phyloP scores from a whole-genome alignment of 2,797 vertebrate species.

The Lophius americanus region DNA sequence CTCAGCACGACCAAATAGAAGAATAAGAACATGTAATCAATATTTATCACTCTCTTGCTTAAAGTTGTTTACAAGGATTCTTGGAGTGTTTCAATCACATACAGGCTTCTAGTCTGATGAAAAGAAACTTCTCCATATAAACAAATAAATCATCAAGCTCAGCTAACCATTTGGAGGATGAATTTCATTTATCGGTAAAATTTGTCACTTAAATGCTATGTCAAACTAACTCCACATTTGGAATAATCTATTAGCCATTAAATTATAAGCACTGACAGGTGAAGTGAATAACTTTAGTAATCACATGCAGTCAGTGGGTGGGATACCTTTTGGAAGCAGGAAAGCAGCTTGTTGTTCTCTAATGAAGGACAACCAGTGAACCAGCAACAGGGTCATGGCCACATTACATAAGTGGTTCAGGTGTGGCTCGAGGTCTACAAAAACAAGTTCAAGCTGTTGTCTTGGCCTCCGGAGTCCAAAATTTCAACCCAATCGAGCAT shows the following conservation, averaged over 20 bases:
- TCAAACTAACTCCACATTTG: slow-evolving; percentile 19
- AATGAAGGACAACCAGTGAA: too few species aligned
- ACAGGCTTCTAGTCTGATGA: slow-evolving; percentile 16
- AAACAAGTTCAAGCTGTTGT: too few species aligned
- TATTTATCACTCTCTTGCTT: slow-evolving; percentile 26
- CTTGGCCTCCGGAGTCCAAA: too few species aligned
- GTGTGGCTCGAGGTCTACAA: not conserved
- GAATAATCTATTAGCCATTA: not conserved
- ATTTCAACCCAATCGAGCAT: too few species aligned
- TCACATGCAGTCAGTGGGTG: too few species aligned
- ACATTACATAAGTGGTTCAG: not conserved
- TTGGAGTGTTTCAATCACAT: slow-evolving; percentile 30
- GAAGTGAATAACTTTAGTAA: too few species aligned
- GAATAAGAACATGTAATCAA: too few species aligned
- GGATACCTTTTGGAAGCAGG: too few species aligned
- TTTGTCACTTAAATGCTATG: slow-evolving; percentile 7
- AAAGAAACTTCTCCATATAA: slow-evolving; percentile 23
- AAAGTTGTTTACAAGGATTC: slow-evolving; percentile 17
- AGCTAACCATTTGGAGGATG: slow-evolving; percentile 5
- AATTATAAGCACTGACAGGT: too few species aligned
- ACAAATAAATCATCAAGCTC: slow-evolving; percentile 25
- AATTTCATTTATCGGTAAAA: not conserved
- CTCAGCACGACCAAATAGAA: too few species aligned
- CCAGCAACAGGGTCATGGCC: too few species aligned
- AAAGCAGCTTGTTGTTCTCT: too few species aligned